Conservation (phyloP, 2,888 invertebrate species). For the Lycia hirtaria region DNA sequence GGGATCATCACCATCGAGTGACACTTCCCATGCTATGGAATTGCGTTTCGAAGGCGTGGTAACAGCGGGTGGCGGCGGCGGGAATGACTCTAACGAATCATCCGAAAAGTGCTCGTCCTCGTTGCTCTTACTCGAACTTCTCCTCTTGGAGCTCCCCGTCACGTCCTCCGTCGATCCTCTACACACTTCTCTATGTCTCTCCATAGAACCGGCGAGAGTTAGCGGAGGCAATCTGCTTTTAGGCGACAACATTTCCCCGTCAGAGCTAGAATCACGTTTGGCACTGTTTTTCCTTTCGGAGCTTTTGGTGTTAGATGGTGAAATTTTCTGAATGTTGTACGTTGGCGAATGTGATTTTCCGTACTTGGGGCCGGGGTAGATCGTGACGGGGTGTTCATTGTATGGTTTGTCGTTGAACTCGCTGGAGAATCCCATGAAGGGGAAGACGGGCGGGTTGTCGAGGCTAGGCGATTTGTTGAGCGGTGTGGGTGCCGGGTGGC, state of each 20-base stretch:
- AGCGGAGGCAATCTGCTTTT: slow-evolving; percentile 87
- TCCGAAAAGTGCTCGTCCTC: slow-evolving; percentile 90
- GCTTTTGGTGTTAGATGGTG: slow-evolving; percentile 73
- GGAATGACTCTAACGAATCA: slow-evolving; percentile 91
- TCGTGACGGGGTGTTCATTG: slow-evolving; percentile 88
- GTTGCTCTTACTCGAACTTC: slow-evolving; percentile 68
- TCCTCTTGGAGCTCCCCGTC: slow-evolving; percentile 66
- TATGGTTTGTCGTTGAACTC: slow-evolving; percentile 82
- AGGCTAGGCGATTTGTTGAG: slow-evolving; percentile 74
- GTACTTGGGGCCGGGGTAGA: slow-evolving; percentile 86
- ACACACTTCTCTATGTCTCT: slow-evolving; percentile 92
- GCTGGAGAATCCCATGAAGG: slow-evolving; percentile 81
- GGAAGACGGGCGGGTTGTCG: slow-evolving; percentile 76
- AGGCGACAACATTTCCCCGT: slow-evolving; percentile 78
- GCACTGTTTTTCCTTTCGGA: slow-evolving; percentile 65
- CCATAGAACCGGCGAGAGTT: slow-evolving; percentile 89
- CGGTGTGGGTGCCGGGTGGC: slow-evolving; percentile 56
- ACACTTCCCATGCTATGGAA: slow-evolving; percentile 95
- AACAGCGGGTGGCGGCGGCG: slow-evolving; percentile 86
- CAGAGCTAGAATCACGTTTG: slow-evolving; percentile 73
- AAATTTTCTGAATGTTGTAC: slow-evolving; percentile 68
- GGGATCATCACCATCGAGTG: slow-evolving; percentile 89
- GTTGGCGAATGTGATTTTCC: slow-evolving; percentile 76
- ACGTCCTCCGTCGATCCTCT: slow-evolving; percentile 85
- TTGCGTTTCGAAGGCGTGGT: slow-evolving; percentile 89